Evolutionary conservation across 2,113 vertebrate species (phyloP), one percentile per base, ranked within the genome.

Genomic region (Oriolus oriolus): DNA sequence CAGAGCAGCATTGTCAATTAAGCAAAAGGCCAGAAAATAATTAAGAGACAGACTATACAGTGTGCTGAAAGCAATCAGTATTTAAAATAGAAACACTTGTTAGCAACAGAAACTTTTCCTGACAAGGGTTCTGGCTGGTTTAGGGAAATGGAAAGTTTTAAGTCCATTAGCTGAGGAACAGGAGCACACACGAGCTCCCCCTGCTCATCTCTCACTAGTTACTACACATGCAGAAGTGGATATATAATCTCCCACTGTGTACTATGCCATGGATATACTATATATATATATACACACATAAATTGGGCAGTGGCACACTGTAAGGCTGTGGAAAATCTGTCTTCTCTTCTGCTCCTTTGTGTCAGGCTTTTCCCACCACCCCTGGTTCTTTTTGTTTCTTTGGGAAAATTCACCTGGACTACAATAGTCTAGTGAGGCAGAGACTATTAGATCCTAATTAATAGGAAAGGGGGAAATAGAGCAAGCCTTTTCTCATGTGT

Each of bases 1-100:
- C 86, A 84, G 47, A 92, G 94, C 81, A 97, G 88, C 66, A 57
- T 61, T 87, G 63, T 50, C 89, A 94, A 50, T 96, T 92, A 90
- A 75, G 64, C 68, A 91, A 76, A 59, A 90, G 41, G 68, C 56
- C 26, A 47, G 87, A 66, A 87, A 77, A 74, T 57, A 93, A 74
- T 50, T 71, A 52, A 37, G 26, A 78, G 61, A 49, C 60, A n/a
- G 41, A 87, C 52, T 59, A 52, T 52, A 35, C 17, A 8, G 3
- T 49, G 54, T 88, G 73, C 88, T 79, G 49, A 79, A 87, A 87
- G 41, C 24, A 76, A 47, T 86, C 42, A n/a, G n/a, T 68, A 82
- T 92, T 89, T 80, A 11, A 73, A 37, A n/a, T 13, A 78, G 23
- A 73, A 92, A 52, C 7, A 13, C 64, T 57, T 59, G 24, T 39